phyloP scores from a whole-genome alignment of 2,797 vertebrate genomes.

The Pseudochaenichthys georgianus region DNA sequence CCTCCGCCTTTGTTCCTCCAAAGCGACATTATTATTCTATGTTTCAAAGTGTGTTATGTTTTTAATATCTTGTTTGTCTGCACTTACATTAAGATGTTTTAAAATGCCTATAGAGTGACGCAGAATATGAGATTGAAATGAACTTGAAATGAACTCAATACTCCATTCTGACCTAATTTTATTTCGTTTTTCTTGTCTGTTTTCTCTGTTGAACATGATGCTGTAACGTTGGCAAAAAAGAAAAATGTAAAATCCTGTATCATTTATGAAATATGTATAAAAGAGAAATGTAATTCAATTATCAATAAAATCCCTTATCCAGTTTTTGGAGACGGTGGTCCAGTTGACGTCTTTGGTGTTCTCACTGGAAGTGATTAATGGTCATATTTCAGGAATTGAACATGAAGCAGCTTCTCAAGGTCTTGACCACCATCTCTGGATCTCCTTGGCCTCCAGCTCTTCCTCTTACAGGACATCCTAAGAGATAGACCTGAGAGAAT shows the following conservation, averaged over 20 bases:
- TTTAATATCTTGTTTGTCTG: conserved; percentile 87
- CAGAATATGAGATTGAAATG: conserved; percentile 71
- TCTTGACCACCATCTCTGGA: conserved; percentile 55
- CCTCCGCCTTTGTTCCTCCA: conserved; percentile 32
- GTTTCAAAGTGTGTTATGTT: conserved; percentile 83
- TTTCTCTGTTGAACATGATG: conserved; percentile 85
- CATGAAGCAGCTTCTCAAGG: conserved; percentile 52
- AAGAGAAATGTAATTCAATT: conserved; percentile 99
- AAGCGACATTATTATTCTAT: conserved; percentile 66
- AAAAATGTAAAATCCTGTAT: conserved; percentile 99
- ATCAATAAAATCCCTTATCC: conserved; percentile 99
- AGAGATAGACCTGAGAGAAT: conserved; percentile 59
- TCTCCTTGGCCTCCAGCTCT: conserved; percentile 66
- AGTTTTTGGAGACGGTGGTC: conserved; percentile 89
- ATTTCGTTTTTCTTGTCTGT: conserved; percentile 63
- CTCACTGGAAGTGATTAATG: conserved; percentile 37
- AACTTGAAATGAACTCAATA: too few species aligned
- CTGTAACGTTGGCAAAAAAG: conserved; percentile 88
- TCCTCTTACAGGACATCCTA: conserved; percentile 80
- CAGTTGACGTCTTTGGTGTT: conserved; percentile 36
- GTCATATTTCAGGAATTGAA: conserved; percentile 44
- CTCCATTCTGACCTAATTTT: conserved; percentile 75
- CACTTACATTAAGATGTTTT: conserved; percentile 82
- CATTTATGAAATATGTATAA: conserved; percentile 99
- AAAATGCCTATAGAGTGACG: conserved; percentile 75